Evolutionary conservation across 2,888 invertebrate species (phyloP).

Genomic region (Phymatocera aterrima): DNA sequence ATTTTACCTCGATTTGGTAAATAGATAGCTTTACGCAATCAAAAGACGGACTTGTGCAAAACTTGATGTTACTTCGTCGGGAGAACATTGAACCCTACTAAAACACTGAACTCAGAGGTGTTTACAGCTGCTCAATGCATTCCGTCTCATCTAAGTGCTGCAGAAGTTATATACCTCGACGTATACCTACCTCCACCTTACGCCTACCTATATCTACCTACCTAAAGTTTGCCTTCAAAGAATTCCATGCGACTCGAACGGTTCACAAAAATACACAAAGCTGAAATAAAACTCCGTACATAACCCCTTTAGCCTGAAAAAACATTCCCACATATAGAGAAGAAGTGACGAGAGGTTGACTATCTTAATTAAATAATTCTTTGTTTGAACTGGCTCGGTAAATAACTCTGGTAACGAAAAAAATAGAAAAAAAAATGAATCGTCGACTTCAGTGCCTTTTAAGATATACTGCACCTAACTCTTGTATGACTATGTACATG

Average conservation of each 20-base stretch:
- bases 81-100: neutral
- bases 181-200: too few relatives aligned
- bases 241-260: conserved; percentile 20
- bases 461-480: neutral
- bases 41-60: neutral
- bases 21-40: neutral
- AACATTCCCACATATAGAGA: conserved; percentile 31
- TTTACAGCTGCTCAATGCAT: conserved; percentile 12
- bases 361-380: conserved; percentile 44
- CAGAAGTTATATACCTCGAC: conserved; percentile 10
- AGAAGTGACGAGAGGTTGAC: neutral
- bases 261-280: conserved; percentile 33
- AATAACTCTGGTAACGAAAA: conserved; percentile 1
- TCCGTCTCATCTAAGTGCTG: neutral
- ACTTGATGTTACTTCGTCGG: neutral
- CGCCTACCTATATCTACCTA: too few relatives aligned
- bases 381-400: conserved; percentile 34
- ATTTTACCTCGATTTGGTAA: too few relatives aligned
- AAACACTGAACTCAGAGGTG: neutral
- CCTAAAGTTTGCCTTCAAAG: neutral
- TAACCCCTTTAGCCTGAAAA: conserved; percentile 13
- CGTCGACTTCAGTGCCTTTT: conserved; percentile 5
- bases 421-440: neutral
- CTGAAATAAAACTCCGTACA: neutral
- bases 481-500: neutral